Evolutionary conservation across 2,113 vertebrate species (phyloP).

Genomic region (Antechinus stuartii): DNA sequence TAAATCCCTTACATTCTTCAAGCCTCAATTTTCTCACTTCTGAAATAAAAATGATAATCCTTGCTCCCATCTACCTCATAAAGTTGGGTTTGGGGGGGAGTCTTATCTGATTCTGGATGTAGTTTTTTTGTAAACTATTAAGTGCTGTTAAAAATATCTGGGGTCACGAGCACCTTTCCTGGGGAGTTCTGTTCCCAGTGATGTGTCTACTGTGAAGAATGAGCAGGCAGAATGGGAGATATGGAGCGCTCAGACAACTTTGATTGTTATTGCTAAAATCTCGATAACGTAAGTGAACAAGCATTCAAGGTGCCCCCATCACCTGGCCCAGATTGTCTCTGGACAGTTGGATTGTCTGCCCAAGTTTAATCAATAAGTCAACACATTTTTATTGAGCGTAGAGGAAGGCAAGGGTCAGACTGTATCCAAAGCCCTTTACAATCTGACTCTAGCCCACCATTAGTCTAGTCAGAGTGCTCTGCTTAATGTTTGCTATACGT

Average conservation of each 20-base stretch:
- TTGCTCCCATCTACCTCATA: background rate
- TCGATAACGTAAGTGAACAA: slow-evolving; percentile 41
- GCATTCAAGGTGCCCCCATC: slow-evolving; percentile 29
- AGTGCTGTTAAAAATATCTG: background rate
- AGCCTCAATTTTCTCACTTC: background rate
- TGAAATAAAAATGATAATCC: background rate
- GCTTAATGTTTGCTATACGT: background rate
- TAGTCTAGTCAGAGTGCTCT: background rate
- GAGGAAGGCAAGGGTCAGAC: slow-evolving; percentile 15
- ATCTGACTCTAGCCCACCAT: background rate
- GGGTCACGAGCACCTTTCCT: background rate
- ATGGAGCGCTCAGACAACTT: background rate
- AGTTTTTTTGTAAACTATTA: background rate
- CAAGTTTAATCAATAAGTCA: slow-evolving; percentile 51
- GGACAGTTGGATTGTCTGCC: slow-evolving; percentile 30
- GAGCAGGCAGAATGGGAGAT: background rate
- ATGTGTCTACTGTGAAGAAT: background rate
- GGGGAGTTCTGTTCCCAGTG: background rate
- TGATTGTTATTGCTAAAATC: slow-evolving; percentile 35
- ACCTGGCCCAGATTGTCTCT: slow-evolving; percentile 38
- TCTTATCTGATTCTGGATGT: background rate
- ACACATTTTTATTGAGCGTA: background rate
- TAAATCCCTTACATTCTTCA: background rate
- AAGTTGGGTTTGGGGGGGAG: background rate
- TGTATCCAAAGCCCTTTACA: background rate